Base-by-base conservation (phyloP, 2,888 invertebrate genomes). In the Spodoptera littoralis region DNA sequence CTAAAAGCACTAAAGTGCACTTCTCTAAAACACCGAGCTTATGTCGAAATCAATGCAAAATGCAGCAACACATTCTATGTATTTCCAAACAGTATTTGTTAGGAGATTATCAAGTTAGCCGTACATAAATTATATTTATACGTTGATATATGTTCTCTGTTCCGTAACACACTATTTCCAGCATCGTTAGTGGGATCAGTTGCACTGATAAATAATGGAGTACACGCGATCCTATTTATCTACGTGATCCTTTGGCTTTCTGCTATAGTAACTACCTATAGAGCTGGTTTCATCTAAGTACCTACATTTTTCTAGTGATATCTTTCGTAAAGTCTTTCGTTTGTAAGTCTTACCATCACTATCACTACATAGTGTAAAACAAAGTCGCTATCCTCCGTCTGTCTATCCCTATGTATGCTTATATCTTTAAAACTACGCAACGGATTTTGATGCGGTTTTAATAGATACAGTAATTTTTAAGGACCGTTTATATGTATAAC, bases 181-280 rank as follows among this genome's bases (percentile, higher is more conserved):
- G 70, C 44, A 11, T 61, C 44, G 70, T 53, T 62, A 69, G 47
- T n/a, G n/a, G 24, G 45, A 67, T 67, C 27, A 47, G 18, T 18
- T 42, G 44, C 22, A 6, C 60, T 27, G 13, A 36, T 69, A 44
- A 61, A 53, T 61, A 69, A 69, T 62, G 53, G 42, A 30, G 9
- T 42, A 22, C 22, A 53, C 46, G 50, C 44, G 60, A 22, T 22
- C 18, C 36, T 30, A 58, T 52, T 22, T 22, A 66, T 48, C 52
- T 52, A 36, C 22, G 30, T 27, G 47, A 41, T 27, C 8, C 36
- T 60, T n/a, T 13, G 27, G 13, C 18, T 9, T 47, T 51, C 9
- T n/a, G 49, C 43, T 18, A 22, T 8, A 6, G 47, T 5, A 9
- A 36, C 6, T 24, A 18, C 18, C 18, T 18, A 22, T 47, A 47